phyloP scores from a whole-genome alignment of 2,888 invertebrate genomes.

The Lucinisca nassula region DNA sequence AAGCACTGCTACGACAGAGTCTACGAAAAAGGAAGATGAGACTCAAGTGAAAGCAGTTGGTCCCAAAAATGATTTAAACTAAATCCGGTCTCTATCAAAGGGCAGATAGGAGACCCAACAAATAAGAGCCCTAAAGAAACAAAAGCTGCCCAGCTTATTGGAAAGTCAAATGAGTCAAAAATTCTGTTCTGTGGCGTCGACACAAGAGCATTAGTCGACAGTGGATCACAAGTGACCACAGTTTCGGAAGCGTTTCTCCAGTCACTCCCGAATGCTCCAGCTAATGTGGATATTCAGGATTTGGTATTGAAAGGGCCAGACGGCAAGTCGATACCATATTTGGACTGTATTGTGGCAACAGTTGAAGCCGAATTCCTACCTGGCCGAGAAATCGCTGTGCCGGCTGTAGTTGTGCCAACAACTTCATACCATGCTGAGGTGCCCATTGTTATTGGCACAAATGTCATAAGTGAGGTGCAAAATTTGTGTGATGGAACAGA shows the following conservation, averaged over 20 bases:
- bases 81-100: neutral
- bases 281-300: neutral
- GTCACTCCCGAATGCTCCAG: neutral
- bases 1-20: no score
- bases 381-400: neutral
- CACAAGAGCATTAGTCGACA: neutral
- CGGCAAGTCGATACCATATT: neutral
- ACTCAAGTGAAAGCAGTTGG: neutral
- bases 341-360: neutral
- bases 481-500: neutral
- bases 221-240: neutral
- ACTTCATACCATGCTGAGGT: neutral
- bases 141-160: neutral
- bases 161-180: neutral
- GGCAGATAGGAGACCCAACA: neutral
- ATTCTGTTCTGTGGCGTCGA: neutral
- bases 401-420: neutral
- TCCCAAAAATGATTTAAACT: neutral
- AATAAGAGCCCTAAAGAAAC: neutral
- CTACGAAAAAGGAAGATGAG: neutral
- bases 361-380: neutral
- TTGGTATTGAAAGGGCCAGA: neutral
- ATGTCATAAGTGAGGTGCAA: neutral
- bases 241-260: neutral
- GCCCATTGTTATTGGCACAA: neutral